These are phyloP conservation scores for Entelurus aequoreus DNA, from an alignment of 2,113 vertebrate species.

Conservation along the genomic window DNA sequence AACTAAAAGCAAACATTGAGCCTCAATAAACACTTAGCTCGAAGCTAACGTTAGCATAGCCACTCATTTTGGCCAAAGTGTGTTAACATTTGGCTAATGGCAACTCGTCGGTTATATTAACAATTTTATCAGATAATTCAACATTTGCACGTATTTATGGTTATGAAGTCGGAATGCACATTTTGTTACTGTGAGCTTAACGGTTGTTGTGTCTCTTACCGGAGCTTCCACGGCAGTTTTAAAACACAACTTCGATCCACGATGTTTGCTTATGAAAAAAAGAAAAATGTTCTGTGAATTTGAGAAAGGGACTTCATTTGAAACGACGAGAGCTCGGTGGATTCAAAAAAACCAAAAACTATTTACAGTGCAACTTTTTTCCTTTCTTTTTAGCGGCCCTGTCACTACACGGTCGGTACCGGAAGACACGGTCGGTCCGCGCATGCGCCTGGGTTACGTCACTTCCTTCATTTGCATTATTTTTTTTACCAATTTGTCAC, in stretches of 20 bases:
- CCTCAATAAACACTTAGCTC: slow-evolving; percentile 14
- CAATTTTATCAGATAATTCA: too few relatives aligned
- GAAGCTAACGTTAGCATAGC: slow-evolving; percentile 49
- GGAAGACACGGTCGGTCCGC: too few relatives aligned
- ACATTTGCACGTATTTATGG: too few relatives aligned
- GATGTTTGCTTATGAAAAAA: slow-evolving; percentile 12
- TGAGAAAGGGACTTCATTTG: slow-evolving; percentile 20
- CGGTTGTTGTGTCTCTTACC: slow-evolving; percentile 43
- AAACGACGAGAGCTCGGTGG: not conserved
- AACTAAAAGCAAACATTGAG: not conserved
- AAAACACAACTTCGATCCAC: slow-evolving; percentile 39
- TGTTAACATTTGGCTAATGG: not conserved
- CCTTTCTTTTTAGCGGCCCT: slow-evolving; percentile 40
- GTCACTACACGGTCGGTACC: too few relatives aligned
- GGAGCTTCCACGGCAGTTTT: slow-evolving; percentile 42
- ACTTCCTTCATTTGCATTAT: too few relatives aligned
- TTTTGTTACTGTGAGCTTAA: not conserved
- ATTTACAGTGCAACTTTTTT: slow-evolving; percentile 58
- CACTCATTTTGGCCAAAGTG: not conserved
- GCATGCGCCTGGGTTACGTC: too few relatives aligned
- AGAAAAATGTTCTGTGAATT: slow-evolving; percentile 7
- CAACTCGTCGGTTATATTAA: not conserved
- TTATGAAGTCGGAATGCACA: too few relatives aligned
- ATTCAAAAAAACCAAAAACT: slow-evolving; percentile 21
- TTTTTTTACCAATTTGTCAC: too few relatives aligned